Base-by-base conservation (phyloP, 2,888 invertebrate species). In the Bursaphelenchus okinawaensis region DNA sequence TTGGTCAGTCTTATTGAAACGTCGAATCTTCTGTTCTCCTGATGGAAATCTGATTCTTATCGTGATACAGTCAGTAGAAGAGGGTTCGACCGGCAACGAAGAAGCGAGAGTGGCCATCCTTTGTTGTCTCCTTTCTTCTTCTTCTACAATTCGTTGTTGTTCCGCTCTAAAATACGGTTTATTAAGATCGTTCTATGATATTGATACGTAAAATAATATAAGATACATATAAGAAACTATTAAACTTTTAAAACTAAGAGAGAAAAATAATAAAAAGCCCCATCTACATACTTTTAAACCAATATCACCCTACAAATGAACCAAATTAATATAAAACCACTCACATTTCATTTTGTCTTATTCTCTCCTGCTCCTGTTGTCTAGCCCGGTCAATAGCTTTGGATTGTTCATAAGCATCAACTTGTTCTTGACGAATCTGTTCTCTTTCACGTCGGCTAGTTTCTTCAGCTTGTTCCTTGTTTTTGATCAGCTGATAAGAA, bases 1-100 rank as follows among this genome's bases (percentile, higher is more conserved):
- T 4, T 60, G 22, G 9, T 79, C 78, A 8, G 26, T 20, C n/a
- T 63, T 63, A 6, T 71, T 68, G 72, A 80, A 80, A n/a, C 80
- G 74, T 9, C 79, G 73, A 64, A 74, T 63, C 19, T 69, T 69
- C 70, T 69, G 64, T 26, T 73, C 74, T 7, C 75, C 77, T 50
- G 70, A 68, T 19, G 80, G 80, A 12, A 75, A 65, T 19, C 80
- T 71, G 60, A 80, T 70, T 20, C 76, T 75, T n/a, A 80, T 69
- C 27, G 69, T 65, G 58, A 77, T 63, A 40, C 70, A 68, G 16
- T 70, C 65, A 0, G 58, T 67, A n/a, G 67, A 70, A 1, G 71
- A 64, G 16, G 80, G 80, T 61, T 80, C 80, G 0, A 55, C 55
- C 6, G 80, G 79, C 50, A 80, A 67, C 24, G 60, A 52, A 12